Conservation (phyloP, 2,888 invertebrate genomes). For the Marasmarcha lunaedactyla region DNA sequence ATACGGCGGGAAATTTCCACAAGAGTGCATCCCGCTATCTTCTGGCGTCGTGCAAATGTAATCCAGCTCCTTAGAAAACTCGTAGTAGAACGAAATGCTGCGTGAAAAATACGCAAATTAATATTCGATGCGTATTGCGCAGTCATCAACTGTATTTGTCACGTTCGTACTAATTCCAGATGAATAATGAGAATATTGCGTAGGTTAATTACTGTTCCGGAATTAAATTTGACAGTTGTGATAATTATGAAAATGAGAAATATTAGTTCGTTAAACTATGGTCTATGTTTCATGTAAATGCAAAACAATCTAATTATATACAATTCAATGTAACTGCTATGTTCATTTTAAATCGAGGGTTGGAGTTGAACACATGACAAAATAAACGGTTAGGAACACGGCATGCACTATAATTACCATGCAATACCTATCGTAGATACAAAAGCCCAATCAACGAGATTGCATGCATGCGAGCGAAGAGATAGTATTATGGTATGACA, state of each 20-base stretch:
- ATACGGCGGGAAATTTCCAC: constrained; percentile 85
- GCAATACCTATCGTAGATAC: constrained; percentile 1
- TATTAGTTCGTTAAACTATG: too few relatives aligned
- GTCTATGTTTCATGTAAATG: too few relatives aligned
- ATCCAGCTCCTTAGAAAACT: constrained; percentile 90
- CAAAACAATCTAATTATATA: too few relatives aligned
- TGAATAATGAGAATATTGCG: not conserved
- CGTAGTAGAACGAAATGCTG: constrained; percentile 86
- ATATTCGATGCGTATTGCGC: too few relatives aligned
- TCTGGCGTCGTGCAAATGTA: constrained; percentile 96
- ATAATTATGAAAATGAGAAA: too few relatives aligned
- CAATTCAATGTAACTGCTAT: too few relatives aligned
- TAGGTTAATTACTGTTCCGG: not conserved
- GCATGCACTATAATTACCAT: not conserved
- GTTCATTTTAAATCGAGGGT: too few relatives aligned
- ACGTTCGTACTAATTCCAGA: not conserved
- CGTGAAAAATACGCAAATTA: constrained; percentile 15
- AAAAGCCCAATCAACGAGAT: constrained; percentile 2
- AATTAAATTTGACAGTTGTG: too few relatives aligned
- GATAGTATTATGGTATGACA: not conserved
- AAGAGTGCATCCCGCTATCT: constrained; percentile 95
- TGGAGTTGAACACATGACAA: too few relatives aligned
- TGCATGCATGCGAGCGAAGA: constrained; percentile 3
- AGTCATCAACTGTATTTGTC: not conserved
- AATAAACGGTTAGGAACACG: not conserved